These are phyloP conservation scores for Mamestra brassicae DNA, from an alignment of 2,888 invertebrate genomes.

Conservation along the genomic window DNA sequence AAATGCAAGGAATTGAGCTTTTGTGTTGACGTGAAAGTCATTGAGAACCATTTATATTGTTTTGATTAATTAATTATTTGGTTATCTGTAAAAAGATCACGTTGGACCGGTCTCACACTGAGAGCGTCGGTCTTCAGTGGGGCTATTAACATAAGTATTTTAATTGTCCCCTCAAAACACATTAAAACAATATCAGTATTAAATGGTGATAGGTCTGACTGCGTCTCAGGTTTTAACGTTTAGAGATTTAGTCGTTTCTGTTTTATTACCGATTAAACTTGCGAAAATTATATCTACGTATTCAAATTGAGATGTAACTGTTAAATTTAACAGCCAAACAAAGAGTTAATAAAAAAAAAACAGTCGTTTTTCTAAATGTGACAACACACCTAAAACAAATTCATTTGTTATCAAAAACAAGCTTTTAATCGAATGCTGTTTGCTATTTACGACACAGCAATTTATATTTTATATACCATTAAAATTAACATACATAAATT, in stretches of 20 bases:
- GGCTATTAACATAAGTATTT: constrained; percentile 87
- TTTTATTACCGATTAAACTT: constrained; percentile 74
- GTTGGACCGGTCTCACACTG: constrained; percentile 79
- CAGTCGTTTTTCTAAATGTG: constrained; percentile 23
- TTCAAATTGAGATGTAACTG: constrained; percentile 64
- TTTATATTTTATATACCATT: constrained; percentile 46
- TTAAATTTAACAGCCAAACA: constrained; percentile 30
- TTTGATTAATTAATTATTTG: constrained; percentile 83
- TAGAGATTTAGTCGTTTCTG: constrained; percentile 37
- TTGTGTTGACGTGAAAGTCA: constrained; percentile 73
- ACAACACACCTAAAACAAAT: constrained; percentile 32
- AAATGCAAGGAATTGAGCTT: constrained; percentile 43
- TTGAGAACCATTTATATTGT: constrained; percentile 79
- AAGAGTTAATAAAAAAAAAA: constrained; percentile 25
- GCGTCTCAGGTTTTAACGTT: constrained; percentile 67
- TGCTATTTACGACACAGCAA: constrained; percentile 34
- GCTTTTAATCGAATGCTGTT: constrained; percentile 28
- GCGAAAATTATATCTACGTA: constrained; percentile 61
- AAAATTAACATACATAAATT: constrained; percentile 53
- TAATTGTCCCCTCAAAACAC: constrained; percentile 78
- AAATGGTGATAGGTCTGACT: constrained; percentile 70
- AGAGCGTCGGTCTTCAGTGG: constrained; percentile 69
- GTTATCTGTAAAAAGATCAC: constrained; percentile 72
- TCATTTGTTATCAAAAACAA: constrained; percentile 34
- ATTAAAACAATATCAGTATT: constrained; percentile 71